Percentiles rank a stretch among this genome's conserved stretches.
phyloP scores from a whole-genome alignment of 2,797 vertebrate genomes.

The Tapera naevia region DNA sequence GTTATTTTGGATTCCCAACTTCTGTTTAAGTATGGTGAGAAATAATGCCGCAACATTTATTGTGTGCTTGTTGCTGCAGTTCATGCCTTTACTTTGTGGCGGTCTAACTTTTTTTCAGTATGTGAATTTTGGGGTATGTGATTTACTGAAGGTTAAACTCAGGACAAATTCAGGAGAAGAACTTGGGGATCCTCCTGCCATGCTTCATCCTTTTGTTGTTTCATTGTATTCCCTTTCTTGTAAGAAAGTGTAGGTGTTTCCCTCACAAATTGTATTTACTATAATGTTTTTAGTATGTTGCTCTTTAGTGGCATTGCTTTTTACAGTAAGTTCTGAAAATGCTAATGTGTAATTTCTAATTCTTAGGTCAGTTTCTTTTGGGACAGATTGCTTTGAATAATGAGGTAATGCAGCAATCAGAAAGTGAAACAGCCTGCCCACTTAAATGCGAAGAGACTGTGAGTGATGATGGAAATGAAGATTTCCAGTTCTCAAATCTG shows the following conservation, averaged over 20 bases:
- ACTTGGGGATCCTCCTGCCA: neutral
- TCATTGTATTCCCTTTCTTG: neutral
- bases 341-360: slow-evolving; percentile 8
- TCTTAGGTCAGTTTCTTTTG: slow-evolving; percentile 86
- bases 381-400: slow-evolving; percentile 69
- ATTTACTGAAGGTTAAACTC: neutral
- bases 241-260: neutral
- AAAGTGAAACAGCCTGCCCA: slow-evolving; percentile 77
- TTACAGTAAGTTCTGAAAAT: neutral
- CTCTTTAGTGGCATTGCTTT: neutral
- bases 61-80: neutral
- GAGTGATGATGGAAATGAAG: slow-evolving; percentile 78
- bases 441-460: slow-evolving; percentile 67
- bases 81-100: neutral
- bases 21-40: neutral
- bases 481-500: slow-evolving; percentile 86
- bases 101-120: neutral
- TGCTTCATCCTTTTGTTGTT: neutral
- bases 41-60: neutral
- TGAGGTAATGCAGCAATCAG: slow-evolving; percentile 21
- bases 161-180: neutral
- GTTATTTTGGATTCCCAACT: neutral
- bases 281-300: neutral
- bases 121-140: neutral
- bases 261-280: neutral